phyloP scores from a whole-genome alignment of 2,797 vertebrate genomes.

The Holocentrus rufus region DNA sequence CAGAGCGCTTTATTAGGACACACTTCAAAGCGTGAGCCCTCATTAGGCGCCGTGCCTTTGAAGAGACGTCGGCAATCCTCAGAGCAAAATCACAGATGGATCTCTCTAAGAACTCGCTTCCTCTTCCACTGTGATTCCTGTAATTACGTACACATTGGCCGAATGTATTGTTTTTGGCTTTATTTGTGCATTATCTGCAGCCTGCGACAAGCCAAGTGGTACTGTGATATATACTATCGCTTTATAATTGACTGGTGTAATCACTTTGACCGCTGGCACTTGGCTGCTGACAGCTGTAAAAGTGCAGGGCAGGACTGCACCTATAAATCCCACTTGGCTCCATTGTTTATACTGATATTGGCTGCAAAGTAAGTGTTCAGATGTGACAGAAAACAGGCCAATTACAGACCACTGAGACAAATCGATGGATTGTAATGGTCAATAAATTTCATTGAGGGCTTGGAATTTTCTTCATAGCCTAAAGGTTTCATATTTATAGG shows the following conservation, averaged over 20 bases:
- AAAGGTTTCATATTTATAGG: background rate
- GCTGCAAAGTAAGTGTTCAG: constrained; percentile 14
- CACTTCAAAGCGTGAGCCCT: constrained; percentile 72
- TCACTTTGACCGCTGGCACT: constrained; percentile 39
- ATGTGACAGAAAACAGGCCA: constrained; percentile 35
- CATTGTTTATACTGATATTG: constrained; percentile 10
- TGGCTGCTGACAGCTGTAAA: constrained; percentile 24
- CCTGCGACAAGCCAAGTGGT: constrained; percentile 16
- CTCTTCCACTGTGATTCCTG: constrained; percentile 35
- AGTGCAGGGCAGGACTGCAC: constrained; percentile 9
- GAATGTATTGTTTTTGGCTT: constrained; percentile 53
- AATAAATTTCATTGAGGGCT: constrained; percentile 10
- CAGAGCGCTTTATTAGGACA: constrained; percentile 56
- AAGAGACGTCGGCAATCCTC: constrained; percentile 62
- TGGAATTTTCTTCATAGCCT: constrained; percentile 1
- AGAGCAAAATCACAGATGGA: constrained; percentile 63
- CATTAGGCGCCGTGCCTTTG: constrained; percentile 71
- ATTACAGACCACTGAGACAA: constrained; percentile 21
- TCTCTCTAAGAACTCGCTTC: constrained; percentile 50
- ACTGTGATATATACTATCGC: constrained; percentile 13
- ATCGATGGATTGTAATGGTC: constrained; percentile 17
- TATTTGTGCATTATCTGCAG: constrained; percentile 28
- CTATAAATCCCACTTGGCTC: constrained; percentile 44
- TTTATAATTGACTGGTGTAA: constrained; percentile 32
- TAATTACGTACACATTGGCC: constrained; percentile 60